These are phyloP conservation scores for Lycophotia porphyrea DNA, from an alignment of 2,888 invertebrate species.

Conservation along the genomic window DNA sequence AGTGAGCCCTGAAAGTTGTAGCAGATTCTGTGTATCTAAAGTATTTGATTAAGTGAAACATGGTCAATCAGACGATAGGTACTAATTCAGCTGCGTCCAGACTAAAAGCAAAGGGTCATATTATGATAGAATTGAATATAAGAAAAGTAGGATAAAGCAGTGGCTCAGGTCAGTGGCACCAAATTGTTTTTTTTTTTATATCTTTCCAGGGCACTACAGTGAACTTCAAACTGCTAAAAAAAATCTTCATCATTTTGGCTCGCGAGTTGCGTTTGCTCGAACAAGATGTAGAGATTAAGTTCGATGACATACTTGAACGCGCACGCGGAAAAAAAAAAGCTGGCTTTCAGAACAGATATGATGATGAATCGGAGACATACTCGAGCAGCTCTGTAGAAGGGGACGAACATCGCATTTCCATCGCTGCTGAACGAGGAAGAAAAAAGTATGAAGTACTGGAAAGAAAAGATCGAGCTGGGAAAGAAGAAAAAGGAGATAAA, in stretches of 20 bases:
- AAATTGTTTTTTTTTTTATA: neutral
- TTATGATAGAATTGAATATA: neutral
- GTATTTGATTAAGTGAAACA: too few species aligned
- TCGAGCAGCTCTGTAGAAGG: neutral
- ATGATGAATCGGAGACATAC: neutral
- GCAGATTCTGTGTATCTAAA: too few species aligned
- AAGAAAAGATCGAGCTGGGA: neutral
- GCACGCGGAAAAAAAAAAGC: neutral
- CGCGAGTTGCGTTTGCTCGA: neutral
- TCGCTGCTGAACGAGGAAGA: neutral
- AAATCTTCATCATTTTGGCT: neutral
- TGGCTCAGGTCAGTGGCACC: neutral
- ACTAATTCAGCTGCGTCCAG: neutral
- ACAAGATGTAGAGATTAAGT: neutral
- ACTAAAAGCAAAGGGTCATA: neutral
- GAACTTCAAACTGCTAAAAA: neutral
- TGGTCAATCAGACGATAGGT: too few species aligned
- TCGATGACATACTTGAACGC: neutral
- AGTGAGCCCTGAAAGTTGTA: too few species aligned
- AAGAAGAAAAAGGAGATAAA: neutral
- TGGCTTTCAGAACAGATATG: neutral
- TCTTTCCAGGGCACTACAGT: neutral
- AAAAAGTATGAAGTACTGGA: neutral
- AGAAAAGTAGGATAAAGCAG: neutral
- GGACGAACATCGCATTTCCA: too few species aligned